Base-by-base conservation (phyloP, 2,888 invertebrate genomes). In the Smittia aterrima region DNA sequence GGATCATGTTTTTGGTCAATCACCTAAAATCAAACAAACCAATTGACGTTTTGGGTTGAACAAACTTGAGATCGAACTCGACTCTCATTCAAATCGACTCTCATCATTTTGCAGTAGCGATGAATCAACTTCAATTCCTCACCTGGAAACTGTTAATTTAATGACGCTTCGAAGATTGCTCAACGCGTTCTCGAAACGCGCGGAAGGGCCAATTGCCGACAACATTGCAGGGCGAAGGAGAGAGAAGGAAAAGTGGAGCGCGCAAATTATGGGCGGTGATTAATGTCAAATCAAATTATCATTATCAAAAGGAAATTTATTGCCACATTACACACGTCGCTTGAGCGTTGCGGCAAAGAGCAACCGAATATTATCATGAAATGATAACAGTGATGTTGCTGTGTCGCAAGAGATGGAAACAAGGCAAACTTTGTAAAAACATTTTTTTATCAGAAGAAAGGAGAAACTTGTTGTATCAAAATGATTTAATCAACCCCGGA, bases 211-310 rank as follows among this genome's bases (percentile, higher is more conserved):
- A 32, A 32, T 32, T 32, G 9, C 32, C 32, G 32, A 32, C 4
- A 32, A 32, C 32, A 32, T 6, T n/a, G 3, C 47, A 47, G 47
- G 58, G 58, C n/a, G 27, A 64, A 16, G 16, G 2, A 6, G 9
- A 20, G 13, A 20, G 9, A 58, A 11, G 58, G 11, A 64, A 1
- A 25, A n/a, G 4, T 13, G 11, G 16, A 38, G 38, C 38, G 38
- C 24, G 20, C 2, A 18, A 64, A 64, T 22, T 24, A 27, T 27
- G 25, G 53, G 24, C 64, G 20, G 64, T 64, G 24, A 64, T 64
- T 64, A 64, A 64, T 64, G 64, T 64, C 64, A 27, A 27, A 64
- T 64, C 64, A 64, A 64, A 64, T 64, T 64, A 64, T 64, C 64
- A 25, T 64, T 64, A 64, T 64, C 64, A 27, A 27, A 27, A 13